Conservation (phyloP, 2,113 vertebrate species). For the Crotalus viridis region DNA sequence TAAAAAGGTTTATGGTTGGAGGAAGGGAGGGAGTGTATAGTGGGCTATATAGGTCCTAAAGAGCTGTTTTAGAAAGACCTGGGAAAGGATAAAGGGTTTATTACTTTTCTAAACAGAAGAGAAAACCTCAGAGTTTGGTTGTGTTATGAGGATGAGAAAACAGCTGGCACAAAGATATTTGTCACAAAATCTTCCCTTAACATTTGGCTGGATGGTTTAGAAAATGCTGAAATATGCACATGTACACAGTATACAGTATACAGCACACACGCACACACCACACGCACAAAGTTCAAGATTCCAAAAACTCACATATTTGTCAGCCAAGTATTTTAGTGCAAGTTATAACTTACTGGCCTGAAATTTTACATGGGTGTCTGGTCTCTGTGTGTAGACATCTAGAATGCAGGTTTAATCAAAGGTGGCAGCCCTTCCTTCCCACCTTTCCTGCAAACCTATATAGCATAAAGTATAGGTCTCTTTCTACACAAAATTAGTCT, state of each 20-base stretch:
- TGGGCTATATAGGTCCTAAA: background rate
- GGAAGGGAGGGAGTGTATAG: background rate
- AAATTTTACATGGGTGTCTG: background rate
- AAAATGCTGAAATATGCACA: constrained; percentile 16
- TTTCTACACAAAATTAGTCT: constrained; percentile 74
- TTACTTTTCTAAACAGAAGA: constrained; percentile 78
- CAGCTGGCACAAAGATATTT: constrained; percentile 68
- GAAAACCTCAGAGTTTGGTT: constrained; percentile 74
- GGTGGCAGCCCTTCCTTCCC: background rate
- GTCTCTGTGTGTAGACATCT: background rate
- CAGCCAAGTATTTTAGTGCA: background rate
- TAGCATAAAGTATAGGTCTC: constrained; percentile 39
- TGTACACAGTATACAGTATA: background rate
- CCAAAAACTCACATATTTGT: background rate
- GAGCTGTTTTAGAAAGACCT: constrained; percentile 36
- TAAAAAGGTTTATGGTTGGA: background rate
- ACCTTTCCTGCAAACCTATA: constrained; percentile 12
- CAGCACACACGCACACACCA: background rate
- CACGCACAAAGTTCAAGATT: background rate
- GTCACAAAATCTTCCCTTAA: constrained; percentile 45
- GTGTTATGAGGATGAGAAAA: constrained; percentile 78
- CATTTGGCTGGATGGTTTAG: constrained; percentile 25
- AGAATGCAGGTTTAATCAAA: constrained; percentile 33
- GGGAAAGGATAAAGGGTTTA: constrained; percentile 74
- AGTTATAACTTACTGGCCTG: background rate